Evolutionary conservation across 2,113 vertebrate genomes (phyloP).

Genomic region (Galbula dea): DNA sequence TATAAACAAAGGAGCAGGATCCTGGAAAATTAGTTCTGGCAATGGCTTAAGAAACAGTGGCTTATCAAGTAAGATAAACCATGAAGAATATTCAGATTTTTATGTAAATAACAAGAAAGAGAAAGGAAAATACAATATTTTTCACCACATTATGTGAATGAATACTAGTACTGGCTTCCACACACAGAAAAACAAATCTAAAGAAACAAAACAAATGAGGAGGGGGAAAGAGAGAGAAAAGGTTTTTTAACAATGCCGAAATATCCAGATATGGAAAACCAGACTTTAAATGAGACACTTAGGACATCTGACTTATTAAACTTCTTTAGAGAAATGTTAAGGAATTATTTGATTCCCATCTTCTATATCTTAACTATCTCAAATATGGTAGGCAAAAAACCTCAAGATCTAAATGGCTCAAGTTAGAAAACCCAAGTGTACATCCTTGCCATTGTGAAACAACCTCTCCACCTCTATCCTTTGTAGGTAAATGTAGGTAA

Average conservation of each 20-base stretch:
- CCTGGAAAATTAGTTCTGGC: background rate
- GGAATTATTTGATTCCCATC: background rate
- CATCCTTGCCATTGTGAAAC: background rate
- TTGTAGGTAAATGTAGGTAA: too few relatives aligned
- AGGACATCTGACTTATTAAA: background rate
- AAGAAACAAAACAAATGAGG: background rate
- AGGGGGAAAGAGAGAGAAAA: background rate
- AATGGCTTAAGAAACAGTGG: background rate
- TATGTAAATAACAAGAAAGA: background rate
- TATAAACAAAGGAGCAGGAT: background rate
- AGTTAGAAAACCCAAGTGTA: background rate
- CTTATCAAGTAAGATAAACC: background rate
- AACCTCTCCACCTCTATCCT: background rate
- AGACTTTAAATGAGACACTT: background rate
- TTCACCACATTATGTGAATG: fast-evolving
- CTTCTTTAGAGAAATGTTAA: background rate
- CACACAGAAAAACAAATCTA: background rate
- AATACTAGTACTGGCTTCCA: background rate
- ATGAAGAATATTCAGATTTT: background rate
- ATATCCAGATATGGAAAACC: background rate
- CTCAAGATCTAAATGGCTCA: background rate
- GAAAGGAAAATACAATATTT: background rate
- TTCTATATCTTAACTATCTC: background rate
- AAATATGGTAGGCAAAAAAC: background rate
- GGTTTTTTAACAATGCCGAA: background rate